A percentile compares a stretch with the other conserved stretches of the same genome.
Conservation (phyloP, 2,113 vertebrate genomes). For the Bubo bubo region DNA sequence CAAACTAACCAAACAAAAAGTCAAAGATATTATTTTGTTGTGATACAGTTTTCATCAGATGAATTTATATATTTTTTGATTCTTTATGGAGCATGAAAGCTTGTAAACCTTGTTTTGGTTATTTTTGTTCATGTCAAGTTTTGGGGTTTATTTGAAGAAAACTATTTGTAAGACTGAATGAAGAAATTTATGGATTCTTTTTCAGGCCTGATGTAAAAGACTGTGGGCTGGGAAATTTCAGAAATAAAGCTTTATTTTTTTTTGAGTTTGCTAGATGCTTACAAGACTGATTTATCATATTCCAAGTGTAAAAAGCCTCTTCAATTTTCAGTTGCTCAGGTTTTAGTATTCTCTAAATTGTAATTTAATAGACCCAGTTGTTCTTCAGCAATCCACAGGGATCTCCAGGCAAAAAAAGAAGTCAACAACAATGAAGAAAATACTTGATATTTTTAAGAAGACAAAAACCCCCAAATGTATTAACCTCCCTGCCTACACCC, state of each 20-base stretch:
- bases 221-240: background rate
- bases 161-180: background rate
- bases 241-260: background rate
- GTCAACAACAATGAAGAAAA: background rate
- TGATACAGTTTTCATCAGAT: background rate
- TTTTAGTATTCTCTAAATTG: background rate
- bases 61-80: background rate
- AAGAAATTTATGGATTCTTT: background rate
- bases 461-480: background rate
- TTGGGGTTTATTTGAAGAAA: background rate
- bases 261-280: background rate
- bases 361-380: background rate
- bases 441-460: background rate
- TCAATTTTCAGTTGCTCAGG: background rate
- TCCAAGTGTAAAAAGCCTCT: background rate
- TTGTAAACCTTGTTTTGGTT: background rate
- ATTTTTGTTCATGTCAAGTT: background rate
- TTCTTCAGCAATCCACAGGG: background rate
- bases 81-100: background rate
- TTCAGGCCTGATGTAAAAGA: background rate
- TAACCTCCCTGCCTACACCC: background rate
- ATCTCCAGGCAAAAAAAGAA: background rate
- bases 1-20: background rate
- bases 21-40: background rate
- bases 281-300: background rate